phyloP scores from a whole-genome alignment of 2,113 vertebrate genomes.

The Malaclemys terrapin region DNA sequence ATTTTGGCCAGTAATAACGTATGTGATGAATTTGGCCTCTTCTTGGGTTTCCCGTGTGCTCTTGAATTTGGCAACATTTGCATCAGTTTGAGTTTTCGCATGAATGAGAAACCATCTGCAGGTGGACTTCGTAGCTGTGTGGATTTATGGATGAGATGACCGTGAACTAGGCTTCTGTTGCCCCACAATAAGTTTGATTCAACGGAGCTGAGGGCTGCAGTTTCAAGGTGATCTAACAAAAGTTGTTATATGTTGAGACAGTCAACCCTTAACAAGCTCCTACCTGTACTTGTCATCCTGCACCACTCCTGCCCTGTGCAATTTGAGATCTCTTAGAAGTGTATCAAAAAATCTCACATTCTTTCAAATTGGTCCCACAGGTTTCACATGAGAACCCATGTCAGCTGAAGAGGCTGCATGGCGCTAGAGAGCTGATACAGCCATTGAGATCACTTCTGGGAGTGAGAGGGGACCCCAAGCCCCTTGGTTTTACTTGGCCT shows the following conservation, averaged over 20 bases:
- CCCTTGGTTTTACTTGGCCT: constrained; percentile 60
- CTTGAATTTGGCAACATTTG: background rate
- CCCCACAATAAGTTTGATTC: background rate
- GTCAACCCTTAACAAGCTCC: background rate
- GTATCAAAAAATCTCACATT: accelerated
- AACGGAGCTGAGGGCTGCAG: background rate
- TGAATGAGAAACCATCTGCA: background rate
- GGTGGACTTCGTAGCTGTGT: background rate
- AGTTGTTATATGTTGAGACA: accelerated
- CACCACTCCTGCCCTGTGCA: background rate
- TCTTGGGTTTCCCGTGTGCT: background rate
- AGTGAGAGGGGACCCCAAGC: background rate
- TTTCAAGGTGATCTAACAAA: background rate
- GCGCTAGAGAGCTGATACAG: constrained; percentile 10
- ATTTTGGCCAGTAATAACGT: accelerated
- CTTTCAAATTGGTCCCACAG: background rate
- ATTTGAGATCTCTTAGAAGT: background rate
- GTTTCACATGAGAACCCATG: background rate
- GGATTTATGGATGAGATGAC: background rate
- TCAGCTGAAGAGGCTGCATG: background rate
- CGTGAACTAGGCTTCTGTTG: background rate
- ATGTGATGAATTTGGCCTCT: background rate
- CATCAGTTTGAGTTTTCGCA: accelerated
- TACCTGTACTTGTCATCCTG: background rate
- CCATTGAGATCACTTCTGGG: constrained; percentile 22